A percentile compares a stretch with the other conserved stretches of the same genome.
Conservation (phyloP, 2,888 invertebrate species). For the Chymomyza fuscimana region DNA sequence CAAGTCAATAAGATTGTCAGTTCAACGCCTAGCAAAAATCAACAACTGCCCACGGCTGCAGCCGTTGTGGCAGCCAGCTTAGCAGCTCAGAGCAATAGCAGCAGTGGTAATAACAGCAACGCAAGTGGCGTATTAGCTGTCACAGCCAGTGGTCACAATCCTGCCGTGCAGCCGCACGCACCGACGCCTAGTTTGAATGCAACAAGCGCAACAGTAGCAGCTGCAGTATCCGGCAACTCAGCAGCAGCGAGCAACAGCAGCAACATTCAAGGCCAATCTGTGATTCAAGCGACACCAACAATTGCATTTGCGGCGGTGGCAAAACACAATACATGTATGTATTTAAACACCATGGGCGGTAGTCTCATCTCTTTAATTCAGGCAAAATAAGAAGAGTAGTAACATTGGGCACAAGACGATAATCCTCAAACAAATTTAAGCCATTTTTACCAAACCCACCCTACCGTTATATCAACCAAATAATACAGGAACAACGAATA, state of each 20-base stretch:
- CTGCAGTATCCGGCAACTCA: conserved; percentile 32
- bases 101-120: conserved; percentile 52
- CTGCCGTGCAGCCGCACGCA: conserved; percentile 76
- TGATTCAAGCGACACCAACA: conserved; percentile 79
- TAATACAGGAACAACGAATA: no score
- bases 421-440: no score
- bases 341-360: not conserved
- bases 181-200: conserved; percentile 77
- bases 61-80: conserved; percentile 73
- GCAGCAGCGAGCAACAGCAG: conserved; percentile 55
- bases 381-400: no score
- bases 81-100: conserved; percentile 36
- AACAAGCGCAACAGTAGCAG: conserved; percentile 39
- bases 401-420: no score
- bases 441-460: no score
- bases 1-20: conserved; percentile 77
- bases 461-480: no score
- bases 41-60: conserved; percentile 64
- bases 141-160: conserved; percentile 61
- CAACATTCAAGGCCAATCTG: conserved; percentile 79
- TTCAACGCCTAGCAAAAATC: conserved; percentile 80
- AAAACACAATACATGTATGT: conserved; percentile 81
- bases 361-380: no score
- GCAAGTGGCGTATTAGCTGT: conserved; percentile 33
- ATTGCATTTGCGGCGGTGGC: conserved; percentile 85